A percentile compares a stretch with the other conserved stretches of the same genome.
phyloP scores from a whole-genome alignment of 2,797 vertebrate species.

The Cheirogaleus major region DNA sequence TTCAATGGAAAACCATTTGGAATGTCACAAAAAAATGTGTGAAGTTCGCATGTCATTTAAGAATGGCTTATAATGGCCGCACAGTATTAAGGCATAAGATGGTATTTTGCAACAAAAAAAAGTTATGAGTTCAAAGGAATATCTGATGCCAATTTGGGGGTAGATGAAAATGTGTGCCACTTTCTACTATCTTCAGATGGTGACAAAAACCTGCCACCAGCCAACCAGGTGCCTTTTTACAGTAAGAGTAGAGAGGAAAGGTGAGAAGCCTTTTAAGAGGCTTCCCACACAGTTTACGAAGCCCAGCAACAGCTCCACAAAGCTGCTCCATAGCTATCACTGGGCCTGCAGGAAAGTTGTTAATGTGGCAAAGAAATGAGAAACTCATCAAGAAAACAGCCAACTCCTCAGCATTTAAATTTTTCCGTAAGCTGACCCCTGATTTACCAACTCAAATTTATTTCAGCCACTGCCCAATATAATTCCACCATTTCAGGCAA shows the following conservation, averaged over 20 bases:
- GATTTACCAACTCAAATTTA: neutral
- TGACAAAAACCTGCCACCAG: neutral
- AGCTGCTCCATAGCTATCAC: neutral
- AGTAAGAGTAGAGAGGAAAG: neutral
- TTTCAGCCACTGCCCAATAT: neutral
- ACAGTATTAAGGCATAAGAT: slow-evolving; percentile 4
- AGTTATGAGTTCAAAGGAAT: neutral
- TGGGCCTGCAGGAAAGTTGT: neutral
- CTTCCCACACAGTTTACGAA: neutral
- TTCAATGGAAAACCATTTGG: neutral
- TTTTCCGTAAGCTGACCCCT: neutral
- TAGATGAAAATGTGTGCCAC: neutral
- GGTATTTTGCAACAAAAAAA: neutral
- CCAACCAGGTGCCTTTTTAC: neutral
- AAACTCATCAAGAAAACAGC: neutral
- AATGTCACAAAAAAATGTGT: neutral
- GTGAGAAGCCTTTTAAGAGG: neutral
- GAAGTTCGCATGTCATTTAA: neutral
- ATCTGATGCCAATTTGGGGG: neutral
- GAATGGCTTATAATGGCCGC: neutral
- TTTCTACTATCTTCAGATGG: neutral
- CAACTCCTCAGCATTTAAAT: neutral
- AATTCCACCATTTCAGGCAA: neutral
- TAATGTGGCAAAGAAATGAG: neutral
- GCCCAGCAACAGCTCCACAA: neutral